phyloP scores from a whole-genome alignment of 92 coral and sea anemone genomes.

The Actinostola sp. region DNA sequence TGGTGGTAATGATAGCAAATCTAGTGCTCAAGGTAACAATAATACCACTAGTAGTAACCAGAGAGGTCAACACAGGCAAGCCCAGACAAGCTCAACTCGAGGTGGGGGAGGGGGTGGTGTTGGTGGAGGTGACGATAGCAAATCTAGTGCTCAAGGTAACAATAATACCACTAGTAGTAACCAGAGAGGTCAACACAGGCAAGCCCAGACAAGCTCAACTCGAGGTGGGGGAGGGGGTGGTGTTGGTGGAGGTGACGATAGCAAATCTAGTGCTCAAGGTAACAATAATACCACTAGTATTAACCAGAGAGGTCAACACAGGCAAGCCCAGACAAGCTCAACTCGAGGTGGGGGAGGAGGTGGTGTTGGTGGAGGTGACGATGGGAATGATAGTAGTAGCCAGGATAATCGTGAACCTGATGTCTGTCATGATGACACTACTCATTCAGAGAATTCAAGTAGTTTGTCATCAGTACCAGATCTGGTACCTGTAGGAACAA shows the following conservation, averaged over 20 bases:
- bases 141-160: constrained; percentile 17
- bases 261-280: constrained; percentile 24
- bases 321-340: constrained; percentile 40
- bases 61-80: constrained; percentile 19
- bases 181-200: constrained; percentile 18
- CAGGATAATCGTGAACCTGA: constrained; percentile 40
- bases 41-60: constrained; percentile 5
- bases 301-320: constrained; percentile 9
- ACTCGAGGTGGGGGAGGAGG: constrained; percentile 39
- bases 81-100: constrained; percentile 29
- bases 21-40: constrained; percentile 18
- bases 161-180: constrained; percentile 6
- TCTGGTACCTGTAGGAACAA: constrained; percentile 21
- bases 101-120: constrained; percentile 41
- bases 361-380: constrained; percentile 40
- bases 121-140: constrained; percentile 30
- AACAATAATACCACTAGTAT: constrained; percentile 5
- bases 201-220: constrained; percentile 26
- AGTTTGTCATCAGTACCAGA: constrained; percentile 48
- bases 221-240: constrained; percentile 38
- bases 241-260: constrained; percentile 32
- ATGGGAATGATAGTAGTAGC: constrained; percentile 15
- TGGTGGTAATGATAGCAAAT: constrained; percentile 29
- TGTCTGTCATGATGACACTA: constrained; percentile 55
- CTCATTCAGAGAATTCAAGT: constrained; percentile 49